A percentile compares a stretch with the other conserved stretches of the same genome.
These are phyloP conservation scores for Erebia aethiops DNA, from an alignment of 2,888 invertebrate species.

Conservation along the genomic window DNA sequence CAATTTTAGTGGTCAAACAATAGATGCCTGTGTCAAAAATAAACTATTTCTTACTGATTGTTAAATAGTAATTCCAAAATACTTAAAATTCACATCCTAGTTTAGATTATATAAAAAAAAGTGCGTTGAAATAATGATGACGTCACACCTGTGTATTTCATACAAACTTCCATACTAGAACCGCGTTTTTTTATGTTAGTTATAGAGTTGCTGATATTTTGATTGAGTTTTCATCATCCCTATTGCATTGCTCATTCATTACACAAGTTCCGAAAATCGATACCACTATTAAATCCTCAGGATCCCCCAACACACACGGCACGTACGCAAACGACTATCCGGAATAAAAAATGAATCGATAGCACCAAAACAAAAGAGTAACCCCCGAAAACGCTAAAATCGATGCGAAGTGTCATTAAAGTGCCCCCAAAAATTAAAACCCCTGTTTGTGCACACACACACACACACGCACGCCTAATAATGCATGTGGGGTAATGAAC, in stretches of 20 bases:
- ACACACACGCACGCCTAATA: constrained; percentile 47
- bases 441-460: constrained; percentile 55
- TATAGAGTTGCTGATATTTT: too few relatives aligned
- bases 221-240: too few relatives aligned
- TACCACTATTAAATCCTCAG: constrained; percentile 34
- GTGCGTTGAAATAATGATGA: too few relatives aligned
- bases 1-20: too few relatives aligned
- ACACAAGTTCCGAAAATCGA: constrained; percentile 27
- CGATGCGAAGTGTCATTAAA: constrained; percentile 82
- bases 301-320: constrained; percentile 38
- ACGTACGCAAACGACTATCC: constrained; percentile 63
- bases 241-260: neutral
- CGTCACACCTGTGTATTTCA: too few relatives aligned
- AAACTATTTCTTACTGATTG: too few relatives aligned
- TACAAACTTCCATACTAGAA: too few relatives aligned
- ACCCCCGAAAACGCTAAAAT: constrained; percentile 79
- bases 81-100: too few relatives aligned
- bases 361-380: constrained; percentile 76
- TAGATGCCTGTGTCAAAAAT: too few relatives aligned
- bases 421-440: constrained; percentile 82
- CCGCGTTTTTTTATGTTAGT: too few relatives aligned
- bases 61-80: too few relatives aligned
- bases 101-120: too few relatives aligned
- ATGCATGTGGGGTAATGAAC: constrained; percentile 62
- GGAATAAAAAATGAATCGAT: constrained; percentile 71